Percentiles rank a stretch among this genome's conserved stretches.
Conservation (phyloP, 2,797 vertebrate species). For the Lepilemur septentrionalis region DNA sequence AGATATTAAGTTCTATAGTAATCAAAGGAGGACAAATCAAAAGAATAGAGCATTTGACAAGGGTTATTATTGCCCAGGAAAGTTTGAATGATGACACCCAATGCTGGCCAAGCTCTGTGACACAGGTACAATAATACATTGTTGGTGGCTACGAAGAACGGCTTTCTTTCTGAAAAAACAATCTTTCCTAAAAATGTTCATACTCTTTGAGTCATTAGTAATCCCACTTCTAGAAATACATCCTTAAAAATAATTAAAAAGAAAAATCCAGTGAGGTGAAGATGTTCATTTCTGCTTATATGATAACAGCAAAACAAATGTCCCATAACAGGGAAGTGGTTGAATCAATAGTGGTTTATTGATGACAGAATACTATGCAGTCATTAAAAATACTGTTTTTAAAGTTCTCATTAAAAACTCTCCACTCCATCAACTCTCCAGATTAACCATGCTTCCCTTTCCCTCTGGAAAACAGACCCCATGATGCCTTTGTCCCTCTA, state of each 20-base stretch:
- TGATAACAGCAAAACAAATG: neutral
- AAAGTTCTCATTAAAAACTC: neutral
- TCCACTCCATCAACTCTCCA: neutral
- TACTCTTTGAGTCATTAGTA: neutral
- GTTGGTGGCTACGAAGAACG: neutral
- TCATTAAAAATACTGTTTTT: conserved; percentile 15
- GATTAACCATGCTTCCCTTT: neutral
- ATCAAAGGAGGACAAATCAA: neutral
- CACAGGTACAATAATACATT: neutral
- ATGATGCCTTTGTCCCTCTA: neutral
- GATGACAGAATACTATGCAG: neutral
- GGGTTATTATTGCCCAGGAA: neutral
- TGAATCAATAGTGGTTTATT: neutral
- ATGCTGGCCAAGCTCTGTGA: neutral
- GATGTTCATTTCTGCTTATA: conserved; percentile 6
- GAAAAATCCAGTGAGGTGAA: neutral
- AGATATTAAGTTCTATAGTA: neutral
- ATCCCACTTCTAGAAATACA: conserved; percentile 7
- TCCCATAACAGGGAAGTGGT: neutral
- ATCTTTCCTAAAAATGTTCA: conserved; percentile 34
- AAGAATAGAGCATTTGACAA: neutral
- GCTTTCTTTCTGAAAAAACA: conserved; percentile 46
- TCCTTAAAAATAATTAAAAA: conserved; percentile 39
- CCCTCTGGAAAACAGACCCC: neutral
- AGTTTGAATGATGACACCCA: neutral